Evolutionary conservation across 2,888 invertebrate genomes (phyloP).

Genomic region (Cryptophagus acutangulus): DNA sequence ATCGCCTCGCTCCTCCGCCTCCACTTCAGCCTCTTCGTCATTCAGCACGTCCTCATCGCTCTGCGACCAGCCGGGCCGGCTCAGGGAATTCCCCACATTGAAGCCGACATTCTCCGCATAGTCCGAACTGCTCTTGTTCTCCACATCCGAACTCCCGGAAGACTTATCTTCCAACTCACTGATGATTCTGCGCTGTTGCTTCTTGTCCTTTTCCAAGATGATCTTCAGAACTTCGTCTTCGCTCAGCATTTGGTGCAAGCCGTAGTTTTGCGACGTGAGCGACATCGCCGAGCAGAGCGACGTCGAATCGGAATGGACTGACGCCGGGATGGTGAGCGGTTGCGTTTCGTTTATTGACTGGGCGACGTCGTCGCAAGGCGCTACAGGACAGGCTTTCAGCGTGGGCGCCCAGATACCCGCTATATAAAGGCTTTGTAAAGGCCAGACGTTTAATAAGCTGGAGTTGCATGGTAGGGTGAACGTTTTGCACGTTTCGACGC

Average conservation of each 20-base stretch:
- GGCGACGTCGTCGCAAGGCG: conserved; percentile 74
- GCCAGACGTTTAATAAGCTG: conserved; percentile 86
- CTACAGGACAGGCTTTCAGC: conserved; percentile 67
- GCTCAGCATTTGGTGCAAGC: conserved; percentile 54
- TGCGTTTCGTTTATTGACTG: conserved; percentile 42
- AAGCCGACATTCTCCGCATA: conserved; percentile 27
- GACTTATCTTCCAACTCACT: conserved; percentile 19
- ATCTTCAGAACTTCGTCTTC: conserved; percentile 70
- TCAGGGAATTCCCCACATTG: conserved; percentile 60
- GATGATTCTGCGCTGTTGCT: background rate
- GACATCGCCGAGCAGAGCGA: conserved; percentile 45
- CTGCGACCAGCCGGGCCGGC: conserved; percentile 62
- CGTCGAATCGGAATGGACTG: conserved; percentile 40
- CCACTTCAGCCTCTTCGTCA: conserved; percentile 13
- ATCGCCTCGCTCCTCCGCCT: conserved; percentile 7
- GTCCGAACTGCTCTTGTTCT: conserved; percentile 13
- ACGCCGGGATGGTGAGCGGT: conserved; percentile 22
- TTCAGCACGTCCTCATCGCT: too few species aligned
- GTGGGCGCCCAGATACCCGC: conserved; percentile 84
- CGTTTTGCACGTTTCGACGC: conserved; percentile 66
- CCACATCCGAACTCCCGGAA: conserved; percentile 22
- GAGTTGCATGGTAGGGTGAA: conserved; percentile 78
- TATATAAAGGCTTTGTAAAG: conserved; percentile 72
- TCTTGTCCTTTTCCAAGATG: conserved; percentile 54
- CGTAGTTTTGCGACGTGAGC: conserved; percentile 47